Evolutionary conservation across 2,888 invertebrate species (phyloP), one percentile per base, ranked within the genome.

Genomic region (Pseudococcus viburni): DNA sequence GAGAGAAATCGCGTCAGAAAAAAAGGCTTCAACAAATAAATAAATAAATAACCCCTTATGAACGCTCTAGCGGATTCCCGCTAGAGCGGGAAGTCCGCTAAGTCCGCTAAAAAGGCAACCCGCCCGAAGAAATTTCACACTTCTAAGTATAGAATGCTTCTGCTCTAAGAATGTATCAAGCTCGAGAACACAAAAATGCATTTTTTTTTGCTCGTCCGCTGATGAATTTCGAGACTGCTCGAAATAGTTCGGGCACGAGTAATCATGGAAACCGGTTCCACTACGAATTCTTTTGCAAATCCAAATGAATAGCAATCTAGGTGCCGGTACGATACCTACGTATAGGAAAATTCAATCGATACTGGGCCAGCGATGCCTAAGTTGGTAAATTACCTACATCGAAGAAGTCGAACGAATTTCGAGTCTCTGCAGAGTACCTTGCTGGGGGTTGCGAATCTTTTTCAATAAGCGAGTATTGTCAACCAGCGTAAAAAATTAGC

Each of bases 221-320:
- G 26, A 33, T 33, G 26, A 33, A 2, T 33, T 33, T 33, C 26
- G 51, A 51, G 0, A 1, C 51, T 51, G 17, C 51, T 51, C 1
- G 51, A 51, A 59, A 59, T 19, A 19, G 7, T 11, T 59, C 19
- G 59, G 7, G 11, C n/a, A 59, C 59, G 1, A 19, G 5, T 11
- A 3, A 59, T 4, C 9, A 59, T 59, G 19, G 59, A 59, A 59
- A 59, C 59, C 59, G 59, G 59, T 59, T 59, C 59, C n/a, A n/a
- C 19, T 59, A 19, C 59, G 59, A 59, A 59, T 59, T 59, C 59
- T 59, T 59, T 59, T 59, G 59, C 59, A 19, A 59, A 59, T 59
- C 19, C 59, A 59, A 59, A 59, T 59, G 19, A 59, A 59, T 59
- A 9, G n/a, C 7, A 59, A 5, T 19, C 59, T 59, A 19, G 26